phyloP scores from a whole-genome alignment of 2,113 vertebrate genomes.

The Sebastes schlegelii region DNA sequence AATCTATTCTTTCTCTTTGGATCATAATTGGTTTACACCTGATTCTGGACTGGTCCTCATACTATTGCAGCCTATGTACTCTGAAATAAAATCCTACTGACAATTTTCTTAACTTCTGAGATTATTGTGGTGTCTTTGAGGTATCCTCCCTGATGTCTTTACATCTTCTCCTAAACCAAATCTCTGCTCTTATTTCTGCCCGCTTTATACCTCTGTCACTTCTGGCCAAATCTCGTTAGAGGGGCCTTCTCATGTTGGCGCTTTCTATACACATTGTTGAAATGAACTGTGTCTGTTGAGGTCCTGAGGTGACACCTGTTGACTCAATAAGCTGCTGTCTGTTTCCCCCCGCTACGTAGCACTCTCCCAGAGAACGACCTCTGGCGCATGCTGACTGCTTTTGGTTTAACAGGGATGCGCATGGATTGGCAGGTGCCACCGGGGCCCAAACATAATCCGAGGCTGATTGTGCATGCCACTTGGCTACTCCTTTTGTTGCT shows the following conservation, averaged over 20 bases:
- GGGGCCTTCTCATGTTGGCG: conserved; percentile 35
- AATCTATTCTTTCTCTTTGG: conserved; percentile 35
- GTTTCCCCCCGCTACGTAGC: conserved; percentile 42
- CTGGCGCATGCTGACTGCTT: conserved; percentile 67
- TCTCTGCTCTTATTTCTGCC: conserved; percentile 43
- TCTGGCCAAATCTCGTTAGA: conserved; percentile 43
- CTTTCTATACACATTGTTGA: conserved; percentile 45
- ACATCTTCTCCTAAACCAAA: conserved; percentile 1
- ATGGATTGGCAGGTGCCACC: conserved; percentile 56
- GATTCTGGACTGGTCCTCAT: conserved; percentile 9
- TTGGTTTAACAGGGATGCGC: conserved; percentile 70
- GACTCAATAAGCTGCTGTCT: conserved; percentile 62
- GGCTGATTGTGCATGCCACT: conserved; percentile 70
- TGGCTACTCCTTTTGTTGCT: conserved; percentile 42
- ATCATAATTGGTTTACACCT: conserved; percentile 22
- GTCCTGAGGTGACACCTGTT: conserved; percentile 56
- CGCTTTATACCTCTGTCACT: conserved; percentile 32
- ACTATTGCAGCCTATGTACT: not conserved
- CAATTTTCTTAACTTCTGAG: conserved; percentile 27
- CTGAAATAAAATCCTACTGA: conserved; percentile 27
- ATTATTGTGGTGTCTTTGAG: conserved; percentile 12
- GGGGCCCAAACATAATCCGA: conserved; percentile 35
- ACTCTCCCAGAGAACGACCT: conserved; percentile 50
- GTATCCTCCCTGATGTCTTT: conserved; percentile 32
- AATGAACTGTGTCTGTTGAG: conserved; percentile 47